phyloP scores from a whole-genome alignment of 2,888 invertebrate genomes.

The Adelphocoris suturalis region DNA sequence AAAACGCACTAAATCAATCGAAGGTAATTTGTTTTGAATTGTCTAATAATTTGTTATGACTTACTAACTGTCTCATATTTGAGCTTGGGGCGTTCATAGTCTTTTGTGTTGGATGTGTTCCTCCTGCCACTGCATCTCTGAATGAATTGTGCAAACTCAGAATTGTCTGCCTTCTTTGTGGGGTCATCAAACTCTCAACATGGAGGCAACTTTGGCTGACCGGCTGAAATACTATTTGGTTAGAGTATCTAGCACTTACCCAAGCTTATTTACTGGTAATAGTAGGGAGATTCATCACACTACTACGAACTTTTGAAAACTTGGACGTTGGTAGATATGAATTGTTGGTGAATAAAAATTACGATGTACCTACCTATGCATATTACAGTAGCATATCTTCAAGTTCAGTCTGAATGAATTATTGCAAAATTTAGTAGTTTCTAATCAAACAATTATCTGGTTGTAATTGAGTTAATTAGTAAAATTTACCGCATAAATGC shows the following conservation, averaged over 20 bases:
- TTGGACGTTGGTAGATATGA: background rate
- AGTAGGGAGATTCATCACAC: background rate
- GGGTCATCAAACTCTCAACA: constrained; percentile 6
- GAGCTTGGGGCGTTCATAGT: background rate
- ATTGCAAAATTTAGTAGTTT: too few species aligned
- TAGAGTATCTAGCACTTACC: background rate
- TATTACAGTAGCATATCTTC: too few species aligned
- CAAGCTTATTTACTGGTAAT: background rate
- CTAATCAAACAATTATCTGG: too few species aligned
- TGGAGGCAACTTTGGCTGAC: background rate
- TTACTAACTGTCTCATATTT: constrained; percentile 55
- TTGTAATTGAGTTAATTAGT: too few species aligned
- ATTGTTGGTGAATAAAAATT: background rate
- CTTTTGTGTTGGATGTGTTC: background rate
- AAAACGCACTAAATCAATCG: background rate
- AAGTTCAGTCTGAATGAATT: background rate
- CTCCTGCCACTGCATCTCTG: constrained; percentile 39
- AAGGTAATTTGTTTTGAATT: background rate
- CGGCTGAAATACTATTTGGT: background rate
- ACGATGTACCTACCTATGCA: too few species aligned
- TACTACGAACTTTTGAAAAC: background rate
- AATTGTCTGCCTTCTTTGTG: background rate
- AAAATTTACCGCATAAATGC: constrained; percentile 40
- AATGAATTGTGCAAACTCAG: constrained; percentile 46
- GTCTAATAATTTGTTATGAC: background rate